Conservation (phyloP, 2,888 invertebrate species). For the Zaprionus bogoriensis region DNA sequence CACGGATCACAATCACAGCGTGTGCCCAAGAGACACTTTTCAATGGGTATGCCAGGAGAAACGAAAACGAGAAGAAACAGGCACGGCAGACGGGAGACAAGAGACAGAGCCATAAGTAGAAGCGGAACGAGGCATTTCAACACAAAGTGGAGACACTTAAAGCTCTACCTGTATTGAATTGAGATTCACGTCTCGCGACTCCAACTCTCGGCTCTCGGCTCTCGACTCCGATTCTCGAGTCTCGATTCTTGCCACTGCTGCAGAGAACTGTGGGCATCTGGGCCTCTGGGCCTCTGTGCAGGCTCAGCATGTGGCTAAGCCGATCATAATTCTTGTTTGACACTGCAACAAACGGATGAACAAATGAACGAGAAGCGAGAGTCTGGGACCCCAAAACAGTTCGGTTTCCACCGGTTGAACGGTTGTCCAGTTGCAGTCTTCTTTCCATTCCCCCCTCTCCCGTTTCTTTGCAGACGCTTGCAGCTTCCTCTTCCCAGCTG, state of each 20-base stretch:
- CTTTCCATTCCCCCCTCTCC: not conserved
- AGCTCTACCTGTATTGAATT: slow-evolving; percentile 76
- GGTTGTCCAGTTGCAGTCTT: slow-evolving; percentile 15
- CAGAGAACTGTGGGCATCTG: not conserved
- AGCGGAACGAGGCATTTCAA: slow-evolving; percentile 73
- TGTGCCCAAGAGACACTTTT: slow-evolving; percentile 75
- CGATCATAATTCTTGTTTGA: slow-evolving; percentile 83
- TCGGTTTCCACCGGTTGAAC: slow-evolving; percentile 17
- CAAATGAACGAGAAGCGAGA: slow-evolving; percentile 74
- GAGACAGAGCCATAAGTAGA: slow-evolving; percentile 37
- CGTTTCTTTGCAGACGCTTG: not conserved
- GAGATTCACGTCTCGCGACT: slow-evolving; percentile 39
- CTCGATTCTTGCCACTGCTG: slow-evolving; percentile 38
- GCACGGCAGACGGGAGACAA: not conserved
- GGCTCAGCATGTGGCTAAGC: slow-evolving; percentile 82
- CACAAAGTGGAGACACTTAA: slow-evolving; percentile 78
- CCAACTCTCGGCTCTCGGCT: slow-evolving; percentile 16
- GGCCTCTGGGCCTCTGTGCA: slow-evolving; percentile 41
- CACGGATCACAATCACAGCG: slow-evolving; percentile 68
- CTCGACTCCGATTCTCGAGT: slow-evolving; percentile 13
- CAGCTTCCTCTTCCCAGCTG: not conserved
- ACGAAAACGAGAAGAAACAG: not conserved
- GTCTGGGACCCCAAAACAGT: slow-evolving; percentile 45
- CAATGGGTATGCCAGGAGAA: slow-evolving; percentile 54
- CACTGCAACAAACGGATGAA: slow-evolving; percentile 78